A percentile compares a stretch with the other conserved stretches of the same genome.
Evolutionary conservation across 2,888 invertebrate species (phyloP).

Genomic region (Eupithecia dodoneata): DNA sequence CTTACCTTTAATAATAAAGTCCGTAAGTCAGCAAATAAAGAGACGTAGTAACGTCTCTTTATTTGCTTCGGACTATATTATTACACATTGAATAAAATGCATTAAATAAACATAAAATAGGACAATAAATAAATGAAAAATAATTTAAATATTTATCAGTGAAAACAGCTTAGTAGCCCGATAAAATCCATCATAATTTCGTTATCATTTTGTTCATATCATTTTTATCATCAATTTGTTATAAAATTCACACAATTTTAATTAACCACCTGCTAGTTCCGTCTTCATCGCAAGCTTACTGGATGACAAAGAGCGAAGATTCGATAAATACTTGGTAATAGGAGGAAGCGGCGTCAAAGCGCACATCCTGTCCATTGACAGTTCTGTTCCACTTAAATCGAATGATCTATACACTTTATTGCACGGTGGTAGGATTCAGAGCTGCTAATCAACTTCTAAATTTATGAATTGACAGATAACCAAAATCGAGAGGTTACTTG

Average conservation of each 20-base stretch:
- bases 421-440: background rate
- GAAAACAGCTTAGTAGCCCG: background rate
- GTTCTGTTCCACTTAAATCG: conserved; percentile 16
- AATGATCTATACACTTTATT: conserved; percentile 1
- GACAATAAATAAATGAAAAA: no score
- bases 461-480: background rate
- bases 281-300: conserved; percentile 47
- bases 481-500: background rate
- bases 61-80: background rate
- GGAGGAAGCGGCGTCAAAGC: conserved; percentile 74
- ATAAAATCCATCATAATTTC: background rate
- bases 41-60: background rate
- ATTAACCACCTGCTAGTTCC: conserved; percentile 69
- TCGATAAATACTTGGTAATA: conserved; percentile 53
- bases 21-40: no score
- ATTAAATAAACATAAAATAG: no score
- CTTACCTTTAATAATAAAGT: no score
- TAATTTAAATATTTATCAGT: background rate
- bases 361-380: conserved; percentile 69
- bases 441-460: background rate
- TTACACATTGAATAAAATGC: no score
- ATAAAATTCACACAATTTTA: conserved; percentile 63
- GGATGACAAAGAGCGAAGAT: conserved; percentile 53
- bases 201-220: no score
- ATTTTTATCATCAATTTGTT: background rate